Percentiles rank a stretch among this genome's conserved stretches.
phyloP scores from a whole-genome alignment of 2,113 vertebrate species.

The Oxyura jamaicensis region DNA sequence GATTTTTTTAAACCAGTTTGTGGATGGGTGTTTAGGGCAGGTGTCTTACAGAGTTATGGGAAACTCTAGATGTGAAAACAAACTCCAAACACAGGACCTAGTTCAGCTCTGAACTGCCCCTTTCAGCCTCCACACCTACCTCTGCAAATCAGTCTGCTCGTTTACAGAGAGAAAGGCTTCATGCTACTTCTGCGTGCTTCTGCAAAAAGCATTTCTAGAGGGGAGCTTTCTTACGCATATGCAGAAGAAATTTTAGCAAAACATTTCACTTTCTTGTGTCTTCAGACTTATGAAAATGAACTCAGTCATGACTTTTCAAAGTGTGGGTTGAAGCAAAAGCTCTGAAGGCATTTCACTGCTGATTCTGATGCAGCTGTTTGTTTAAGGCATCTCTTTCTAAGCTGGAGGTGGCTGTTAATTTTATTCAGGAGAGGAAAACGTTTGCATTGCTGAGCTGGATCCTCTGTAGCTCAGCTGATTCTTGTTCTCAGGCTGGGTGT shows the following conservation, averaged over 20 bases:
- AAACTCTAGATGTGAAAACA: neutral
- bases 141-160: neutral
- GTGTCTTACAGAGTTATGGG: neutral
- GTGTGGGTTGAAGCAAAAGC: slow-evolving; percentile 28
- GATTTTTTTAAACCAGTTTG: neutral
- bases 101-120: neutral
- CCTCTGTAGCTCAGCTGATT: neutral
- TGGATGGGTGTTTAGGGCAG: neutral
- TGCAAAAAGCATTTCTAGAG: slow-evolving; percentile 15
- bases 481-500: slow-evolving; percentile 20
- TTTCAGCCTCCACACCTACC: neutral
- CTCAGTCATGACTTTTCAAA: neutral
- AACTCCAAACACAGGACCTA: neutral
- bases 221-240: neutral
- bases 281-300: neutral
- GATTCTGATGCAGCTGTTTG: slow-evolving; percentile 28
- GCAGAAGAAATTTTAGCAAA: slow-evolving; percentile 19
- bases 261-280: slow-evolving; percentile 11
- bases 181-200: neutral
- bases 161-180: neutral
- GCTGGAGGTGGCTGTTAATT: slow-evolving; percentile 33
- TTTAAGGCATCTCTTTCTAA: slow-evolving; percentile 33
- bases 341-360: slow-evolving; percentile 17
- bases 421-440: neutral
- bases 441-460: neutral